phyloP scores from a whole-genome alignment of 2,888 invertebrate genomes.

The Podotricha telesiphe region DNA sequence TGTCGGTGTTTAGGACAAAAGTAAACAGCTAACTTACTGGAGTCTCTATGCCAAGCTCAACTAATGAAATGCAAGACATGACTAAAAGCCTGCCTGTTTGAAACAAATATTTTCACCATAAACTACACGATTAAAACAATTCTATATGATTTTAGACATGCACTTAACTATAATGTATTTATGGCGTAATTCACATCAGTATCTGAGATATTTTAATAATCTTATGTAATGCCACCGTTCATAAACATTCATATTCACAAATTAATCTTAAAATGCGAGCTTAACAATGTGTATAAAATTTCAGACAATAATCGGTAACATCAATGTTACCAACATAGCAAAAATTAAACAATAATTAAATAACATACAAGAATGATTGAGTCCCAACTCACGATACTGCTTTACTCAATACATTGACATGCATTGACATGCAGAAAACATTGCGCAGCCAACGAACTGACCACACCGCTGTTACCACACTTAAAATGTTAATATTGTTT shows the following conservation, averaged over 20 bases:
- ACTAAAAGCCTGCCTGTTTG: background rate
- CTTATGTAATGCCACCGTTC: background rate
- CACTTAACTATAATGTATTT: background rate
- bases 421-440: conserved; percentile 48
- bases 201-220: background rate
- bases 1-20: too few relatives aligned
- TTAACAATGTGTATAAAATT: conserved; percentile 14
- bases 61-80: too few relatives aligned
- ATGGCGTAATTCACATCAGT: background rate
- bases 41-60: too few relatives aligned
- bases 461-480: conserved; percentile 59
- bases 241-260: conserved; percentile 1
- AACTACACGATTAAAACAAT: background rate
- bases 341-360: conserved; percentile 16
- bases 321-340: background rate
- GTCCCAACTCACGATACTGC: conserved; percentile 34
- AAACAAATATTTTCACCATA: background rate
- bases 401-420: conserved; percentile 49
- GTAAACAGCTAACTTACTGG: too few relatives aligned
- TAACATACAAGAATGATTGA: conserved; percentile 32
- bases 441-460: conserved; percentile 48
- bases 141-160: background rate
- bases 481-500: conserved; percentile 74
- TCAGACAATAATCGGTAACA: conserved; percentile 5
- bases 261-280: conserved; percentile 1